Conservation (phyloP, 2,113 vertebrate species). For the Barnardius zonarius region DNA sequence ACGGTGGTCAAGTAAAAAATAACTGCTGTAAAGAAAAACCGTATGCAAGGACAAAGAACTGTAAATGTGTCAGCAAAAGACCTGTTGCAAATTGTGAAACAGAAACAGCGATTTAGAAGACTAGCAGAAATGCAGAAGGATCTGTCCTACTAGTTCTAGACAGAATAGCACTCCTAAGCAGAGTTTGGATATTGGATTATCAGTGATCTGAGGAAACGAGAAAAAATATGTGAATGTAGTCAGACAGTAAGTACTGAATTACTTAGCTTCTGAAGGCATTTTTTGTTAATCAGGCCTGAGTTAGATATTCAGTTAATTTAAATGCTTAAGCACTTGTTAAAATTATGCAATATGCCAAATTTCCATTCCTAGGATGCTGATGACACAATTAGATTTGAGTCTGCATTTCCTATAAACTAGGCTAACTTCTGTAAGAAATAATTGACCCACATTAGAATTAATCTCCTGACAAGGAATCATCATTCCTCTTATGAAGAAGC, state of each 20-base stretch:
- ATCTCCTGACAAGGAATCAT: background rate
- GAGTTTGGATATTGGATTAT: no score
- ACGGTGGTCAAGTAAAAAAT: background rate
- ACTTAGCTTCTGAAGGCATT: background rate
- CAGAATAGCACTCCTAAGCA: background rate
- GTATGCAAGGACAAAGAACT: background rate
- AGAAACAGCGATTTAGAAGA: background rate
- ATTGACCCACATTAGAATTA: background rate
- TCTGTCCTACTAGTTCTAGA: background rate
- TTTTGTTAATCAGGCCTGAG: background rate
- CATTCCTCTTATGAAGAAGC: background rate
- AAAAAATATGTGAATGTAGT: background rate
- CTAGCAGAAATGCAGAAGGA: background rate
- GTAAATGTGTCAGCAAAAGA: background rate
- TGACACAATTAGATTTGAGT: background rate
- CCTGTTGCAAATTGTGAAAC: background rate
- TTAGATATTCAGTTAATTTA: background rate
- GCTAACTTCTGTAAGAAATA: background rate
- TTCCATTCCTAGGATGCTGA: background rate
- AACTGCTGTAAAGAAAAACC: background rate
- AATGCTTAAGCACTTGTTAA: background rate
- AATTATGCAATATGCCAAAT: background rate
- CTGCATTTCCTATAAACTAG: background rate
- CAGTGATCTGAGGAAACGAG: background rate
- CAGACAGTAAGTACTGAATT: background rate